Evolutionary conservation across 2,797 vertebrate species (phyloP).

Genomic region (Melanotaenia nigrans): DNA sequence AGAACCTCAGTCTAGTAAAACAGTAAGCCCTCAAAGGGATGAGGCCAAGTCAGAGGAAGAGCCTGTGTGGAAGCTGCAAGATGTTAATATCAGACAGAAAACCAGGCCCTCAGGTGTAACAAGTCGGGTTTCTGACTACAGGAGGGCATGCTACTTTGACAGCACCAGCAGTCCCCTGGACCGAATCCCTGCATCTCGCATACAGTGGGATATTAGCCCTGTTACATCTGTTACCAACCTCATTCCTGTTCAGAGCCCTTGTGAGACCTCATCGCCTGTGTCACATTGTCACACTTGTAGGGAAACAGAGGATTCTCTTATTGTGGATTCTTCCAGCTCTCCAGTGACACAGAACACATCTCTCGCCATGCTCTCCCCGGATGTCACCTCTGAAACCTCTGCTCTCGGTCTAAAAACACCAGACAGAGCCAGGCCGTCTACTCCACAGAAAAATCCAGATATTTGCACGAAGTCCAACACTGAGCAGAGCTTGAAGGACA

Average conservation of each 20-base stretch:
- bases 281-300: constrained; percentile 40
- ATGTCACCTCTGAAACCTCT: constrained; percentile 52
- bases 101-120: constrained; percentile 69
- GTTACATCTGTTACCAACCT: constrained; percentile 77
- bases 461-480: constrained; percentile 50
- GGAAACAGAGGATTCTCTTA: constrained; percentile 61
- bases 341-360: constrained; percentile 79
- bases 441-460: constrained; percentile 54
- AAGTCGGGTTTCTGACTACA: constrained; percentile 77
- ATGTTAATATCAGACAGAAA: constrained; percentile 80
- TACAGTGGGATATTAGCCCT: constrained; percentile 86
- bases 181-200: constrained; percentile 60
- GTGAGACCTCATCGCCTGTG: constrained; percentile 44
- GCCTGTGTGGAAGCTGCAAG: constrained; percentile 82
- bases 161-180: constrained; percentile 85
- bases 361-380: constrained; percentile 70
- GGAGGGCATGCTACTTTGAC: constrained; percentile 84
- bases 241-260: constrained; percentile 66
- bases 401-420: constrained; percentile 39
- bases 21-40: constrained; percentile 57
- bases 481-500: constrained; percentile 49
- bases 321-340: constrained; percentile 62
- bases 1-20: constrained; percentile 45
- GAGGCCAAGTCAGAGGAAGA: constrained; percentile 61
- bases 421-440: constrained; percentile 46